Base-by-base conservation (phyloP, 1,140 invertebrate genomes). In the Metopolophium dirhodum region DNA sequence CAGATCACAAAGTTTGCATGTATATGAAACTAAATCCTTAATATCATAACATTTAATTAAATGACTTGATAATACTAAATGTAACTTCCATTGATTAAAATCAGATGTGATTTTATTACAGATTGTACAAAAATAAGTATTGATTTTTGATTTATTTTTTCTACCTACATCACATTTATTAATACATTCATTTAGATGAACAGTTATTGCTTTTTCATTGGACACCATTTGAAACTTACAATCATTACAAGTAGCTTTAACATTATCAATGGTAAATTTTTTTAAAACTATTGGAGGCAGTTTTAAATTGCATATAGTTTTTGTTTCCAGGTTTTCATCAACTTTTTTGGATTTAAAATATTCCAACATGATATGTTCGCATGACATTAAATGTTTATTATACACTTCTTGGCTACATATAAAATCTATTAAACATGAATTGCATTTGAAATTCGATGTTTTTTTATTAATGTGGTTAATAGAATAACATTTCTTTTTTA, bases 351-450 rank as follows among this genome's bases (percentile, higher is more conserved):
- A 20, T 30, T 51, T 26, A 41, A 93, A 86, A 85, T 86, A 51
- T 86, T 93, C 77, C 35, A 93, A 54, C 82, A 93, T 85, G 7
- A 93, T 86, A 61, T 93, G 91, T 86, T 93, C 91, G 20, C 82
- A 51, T 45, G 91, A 93, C 35, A 93, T 30, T 11, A 93, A 54
- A 86, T 93, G 91, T 30, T 93, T 54, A 45, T 86, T 83, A 61
- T 93, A 93, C 1, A 93, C 49, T 54, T 86, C 91, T 93, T 86
- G 82, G 30, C 82, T 93, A 93, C 91, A 93, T 30, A 51, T 26
- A 51, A 93, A 93, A 41, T 93, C 22, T 41, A 93, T 93, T 54
- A 57, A 93, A 57, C 91, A 93, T 20, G 91, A 86, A 51, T 93
- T n/a, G 22, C 91, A 93, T 41, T 93, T 85, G 11, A 93, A 93